Conservation (phyloP, 1,140 invertebrate species). For the Temnothorax longispinosus region DNA sequence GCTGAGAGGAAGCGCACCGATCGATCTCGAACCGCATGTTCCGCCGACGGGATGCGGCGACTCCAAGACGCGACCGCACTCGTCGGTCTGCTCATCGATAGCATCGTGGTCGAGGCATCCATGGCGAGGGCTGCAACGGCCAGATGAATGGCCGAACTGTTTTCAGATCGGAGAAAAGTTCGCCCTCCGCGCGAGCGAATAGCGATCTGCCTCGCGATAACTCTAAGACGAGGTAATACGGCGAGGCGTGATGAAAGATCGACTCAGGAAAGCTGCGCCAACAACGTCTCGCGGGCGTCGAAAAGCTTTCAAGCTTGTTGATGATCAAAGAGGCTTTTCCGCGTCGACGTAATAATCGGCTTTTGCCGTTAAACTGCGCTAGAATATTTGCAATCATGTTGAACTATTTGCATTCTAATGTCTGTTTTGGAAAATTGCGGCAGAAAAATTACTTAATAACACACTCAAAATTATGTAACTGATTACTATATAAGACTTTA, state of each 20-base stretch:
- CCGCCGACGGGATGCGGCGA: constrained; percentile 32
- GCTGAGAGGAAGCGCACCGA: constrained; percentile 27
- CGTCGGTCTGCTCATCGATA: constrained; percentile 56
- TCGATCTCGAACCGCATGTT: constrained; percentile 29
- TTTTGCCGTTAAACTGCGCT: background rate
- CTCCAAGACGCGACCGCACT: constrained; percentile 50
- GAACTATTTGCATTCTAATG: background rate
- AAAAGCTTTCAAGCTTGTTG: background rate
- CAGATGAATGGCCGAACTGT: constrained; percentile 68
- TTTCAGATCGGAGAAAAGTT: constrained; percentile 39
- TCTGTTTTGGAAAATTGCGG: background rate
- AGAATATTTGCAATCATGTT: background rate
- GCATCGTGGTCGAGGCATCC: constrained; percentile 40
- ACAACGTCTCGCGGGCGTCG: constrained; percentile 16
- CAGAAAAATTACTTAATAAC: background rate
- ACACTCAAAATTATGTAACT: background rate
- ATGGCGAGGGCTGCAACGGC: background rate
- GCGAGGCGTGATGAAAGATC: constrained; percentile 10
- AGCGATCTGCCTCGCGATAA: constrained; percentile 43
- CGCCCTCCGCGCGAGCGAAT: constrained; percentile 7
- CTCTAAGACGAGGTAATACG: constrained; percentile 54
- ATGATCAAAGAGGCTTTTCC: background rate
- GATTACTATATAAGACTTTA: background rate
- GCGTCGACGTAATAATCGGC: constrained; percentile 1
- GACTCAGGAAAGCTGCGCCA: background rate